Conservation (phyloP, 92 coral and sea anemone genomes). For the Palythoa grandiflora region DNA sequence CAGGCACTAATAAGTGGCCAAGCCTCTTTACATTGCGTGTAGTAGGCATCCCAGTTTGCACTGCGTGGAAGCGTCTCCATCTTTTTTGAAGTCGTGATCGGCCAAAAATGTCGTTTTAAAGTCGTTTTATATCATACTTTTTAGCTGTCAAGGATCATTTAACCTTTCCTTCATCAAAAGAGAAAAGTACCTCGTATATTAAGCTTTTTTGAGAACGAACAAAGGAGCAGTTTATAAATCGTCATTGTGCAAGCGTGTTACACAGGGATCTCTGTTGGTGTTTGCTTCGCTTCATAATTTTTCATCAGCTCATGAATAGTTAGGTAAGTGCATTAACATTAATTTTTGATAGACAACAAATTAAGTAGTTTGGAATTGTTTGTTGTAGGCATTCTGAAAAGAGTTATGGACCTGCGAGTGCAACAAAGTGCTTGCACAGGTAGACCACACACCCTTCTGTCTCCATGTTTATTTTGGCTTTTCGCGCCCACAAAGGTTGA, state of each 20-base stretch:
- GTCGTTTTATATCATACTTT: background rate
- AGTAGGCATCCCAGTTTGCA: conserved; percentile 20
- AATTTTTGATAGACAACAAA: background rate
- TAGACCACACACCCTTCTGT: background rate
- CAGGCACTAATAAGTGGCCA: conserved; percentile 4
- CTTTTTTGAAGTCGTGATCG: background rate
- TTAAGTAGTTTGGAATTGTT: background rate
- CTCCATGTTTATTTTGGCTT: background rate
- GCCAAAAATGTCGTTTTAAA: background rate
- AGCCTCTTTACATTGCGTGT: background rate
- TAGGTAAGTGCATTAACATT: background rate
- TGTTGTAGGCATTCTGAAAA: background rate
- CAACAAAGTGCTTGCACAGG: background rate
- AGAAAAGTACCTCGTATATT: background rate
- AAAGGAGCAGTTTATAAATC: background rate
- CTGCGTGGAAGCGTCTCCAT: conserved; percentile 7
- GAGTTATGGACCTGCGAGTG: background rate
- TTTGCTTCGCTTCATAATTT: background rate
- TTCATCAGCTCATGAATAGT: background rate
- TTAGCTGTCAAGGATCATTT: background rate
- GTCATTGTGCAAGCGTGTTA: background rate
- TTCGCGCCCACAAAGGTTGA: background rate
- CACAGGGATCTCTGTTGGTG: background rate
- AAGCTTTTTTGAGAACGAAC: background rate
- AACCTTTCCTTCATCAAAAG: background rate